Conservation (phyloP, 2,888 invertebrate species). For the Unio delphinus region DNA sequence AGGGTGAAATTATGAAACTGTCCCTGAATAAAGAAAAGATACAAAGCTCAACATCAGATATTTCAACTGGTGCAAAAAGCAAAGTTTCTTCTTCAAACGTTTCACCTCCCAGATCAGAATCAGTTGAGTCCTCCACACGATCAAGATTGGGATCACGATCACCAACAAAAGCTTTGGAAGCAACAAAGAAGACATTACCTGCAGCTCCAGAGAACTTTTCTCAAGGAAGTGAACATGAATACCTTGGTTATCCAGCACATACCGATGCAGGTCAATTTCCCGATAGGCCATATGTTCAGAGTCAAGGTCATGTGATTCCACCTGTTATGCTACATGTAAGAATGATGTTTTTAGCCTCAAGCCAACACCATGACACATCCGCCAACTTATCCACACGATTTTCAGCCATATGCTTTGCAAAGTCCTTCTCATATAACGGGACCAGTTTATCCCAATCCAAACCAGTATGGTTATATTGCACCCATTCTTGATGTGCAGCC, state of each 20-base stretch:
- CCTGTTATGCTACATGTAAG: too few relatives aligned
- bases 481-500: slow-evolving; percentile 24
- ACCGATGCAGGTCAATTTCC: slow-evolving; percentile 7
- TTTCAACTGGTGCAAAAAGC: neutral
- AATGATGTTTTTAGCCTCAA: too few relatives aligned
- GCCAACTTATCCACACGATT: too few relatives aligned
- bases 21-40: slow-evolving; percentile 75
- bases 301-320: too few relatives aligned
- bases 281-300: too few relatives aligned
- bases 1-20: slow-evolving; percentile 92
- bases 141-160: slow-evolving; percentile 25
- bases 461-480: slow-evolving; percentile 32
- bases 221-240: slow-evolving; percentile 7
- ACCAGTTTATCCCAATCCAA: slow-evolving; percentile 34
- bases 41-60: slow-evolving; percentile 13
- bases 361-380: too few relatives aligned
- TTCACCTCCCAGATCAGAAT: slow-evolving; percentile 2
- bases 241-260: slow-evolving; percentile 20
- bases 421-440: slow-evolving; percentile 10
- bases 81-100: slow-evolving; percentile 1
- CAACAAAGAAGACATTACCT: slow-evolving; percentile 15
- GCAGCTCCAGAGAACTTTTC: slow-evolving; percentile 5
- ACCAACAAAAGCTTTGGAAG: slow-evolving; percentile 22
- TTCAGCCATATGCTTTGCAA: too few relatives aligned
- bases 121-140: neutral